A percentile compares a stretch with the other conserved stretches of the same genome.
phyloP scores from a whole-genome alignment of 2,113 vertebrate species.

The Cyprinodon variegatus region DNA sequence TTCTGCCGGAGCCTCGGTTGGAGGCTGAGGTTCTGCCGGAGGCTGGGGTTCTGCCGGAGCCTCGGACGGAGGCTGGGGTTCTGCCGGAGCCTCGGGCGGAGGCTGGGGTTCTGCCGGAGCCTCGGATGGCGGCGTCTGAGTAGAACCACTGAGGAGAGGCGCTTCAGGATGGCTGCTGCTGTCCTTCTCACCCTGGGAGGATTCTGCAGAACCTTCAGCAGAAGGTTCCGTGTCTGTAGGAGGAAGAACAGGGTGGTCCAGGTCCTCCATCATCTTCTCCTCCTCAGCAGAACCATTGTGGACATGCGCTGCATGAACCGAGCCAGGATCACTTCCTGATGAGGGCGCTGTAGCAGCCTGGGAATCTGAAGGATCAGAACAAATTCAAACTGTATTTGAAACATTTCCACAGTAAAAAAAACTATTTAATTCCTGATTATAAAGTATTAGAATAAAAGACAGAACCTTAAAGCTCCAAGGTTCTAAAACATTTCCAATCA shows the following conservation, averaged over 20 bases:
- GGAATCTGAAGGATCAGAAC: slow-evolving; percentile 29
- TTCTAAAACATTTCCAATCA: no score
- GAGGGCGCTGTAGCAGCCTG: slow-evolving; percentile 2
- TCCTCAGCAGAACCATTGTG: neutral
- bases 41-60: neutral
- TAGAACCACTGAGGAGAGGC: neutral
- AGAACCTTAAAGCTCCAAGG: no score
- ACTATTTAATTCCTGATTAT: neutral
- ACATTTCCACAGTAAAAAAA: neutral
- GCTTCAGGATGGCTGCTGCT: neutral
- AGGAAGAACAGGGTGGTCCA: slow-evolving; percentile 13
- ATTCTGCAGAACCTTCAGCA: neutral
- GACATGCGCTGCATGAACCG: slow-evolving; percentile 21
- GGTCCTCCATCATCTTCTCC: neutral
- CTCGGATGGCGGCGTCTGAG: neutral
- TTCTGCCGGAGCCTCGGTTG: neutral
- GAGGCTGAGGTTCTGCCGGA: no score
- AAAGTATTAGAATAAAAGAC: neutral
- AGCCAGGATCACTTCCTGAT: slow-evolving; percentile 19
- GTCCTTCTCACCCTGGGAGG: no score
- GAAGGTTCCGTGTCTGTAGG: slow-evolving; percentile 4
- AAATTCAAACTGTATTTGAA: no score
- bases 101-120: neutral
- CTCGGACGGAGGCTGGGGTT: neutral
- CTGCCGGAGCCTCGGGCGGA: no score